Base-by-base conservation (phyloP, 1,140 invertebrate species). In the Brachionus sp. region DNA sequence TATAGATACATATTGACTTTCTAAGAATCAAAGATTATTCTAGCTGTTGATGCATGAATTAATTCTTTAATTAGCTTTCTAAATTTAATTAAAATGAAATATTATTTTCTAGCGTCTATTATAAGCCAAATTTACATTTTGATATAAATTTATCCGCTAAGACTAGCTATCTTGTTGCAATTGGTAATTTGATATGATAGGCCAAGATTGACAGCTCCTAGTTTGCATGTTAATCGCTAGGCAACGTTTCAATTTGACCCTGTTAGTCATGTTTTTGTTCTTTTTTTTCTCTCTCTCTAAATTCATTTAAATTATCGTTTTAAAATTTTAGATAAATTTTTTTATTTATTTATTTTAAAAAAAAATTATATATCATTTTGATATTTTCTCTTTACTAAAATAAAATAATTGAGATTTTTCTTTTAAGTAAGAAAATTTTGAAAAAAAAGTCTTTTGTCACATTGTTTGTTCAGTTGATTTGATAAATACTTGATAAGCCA, bases 21-120 rank as follows among this genome's bases (percentile, higher is more conserved):
- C 23, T 25, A 1, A 46, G 16, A 68, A 25, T 25, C 25, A 44
- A 75, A 75, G 70, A 75, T 75, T 75, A 35, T 13, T 46, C 16
- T 75, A 75, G 44, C 70, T 75, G 70, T 75, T 75, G 70, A 75
- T 75, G 70, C 70, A 75, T 75, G 70, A 75, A 75, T 75, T 75
- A 75, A 75, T 75, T 75, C 70, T 33, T 75, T 75, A 75, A 75
- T 75, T 75, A 75, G 46, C 70, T 75, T 75, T 75, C 42, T 46
- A 23, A 75, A 35, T 46, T 35, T 75, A 75, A 75, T 75, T 75
- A 75, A 75, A 75, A 35, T n/a, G 35, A 68, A 57, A 57, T n/a
- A 68, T 29, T 68, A 29, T n/a, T 68, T 68, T 19, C 16, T 57
- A 57, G 50, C 50, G 16, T 57, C 50, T 57, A 57, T 70, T 70